Base-by-base conservation (phyloP, 2,113 vertebrate genomes). In the Ceratotherium simum region DNA sequence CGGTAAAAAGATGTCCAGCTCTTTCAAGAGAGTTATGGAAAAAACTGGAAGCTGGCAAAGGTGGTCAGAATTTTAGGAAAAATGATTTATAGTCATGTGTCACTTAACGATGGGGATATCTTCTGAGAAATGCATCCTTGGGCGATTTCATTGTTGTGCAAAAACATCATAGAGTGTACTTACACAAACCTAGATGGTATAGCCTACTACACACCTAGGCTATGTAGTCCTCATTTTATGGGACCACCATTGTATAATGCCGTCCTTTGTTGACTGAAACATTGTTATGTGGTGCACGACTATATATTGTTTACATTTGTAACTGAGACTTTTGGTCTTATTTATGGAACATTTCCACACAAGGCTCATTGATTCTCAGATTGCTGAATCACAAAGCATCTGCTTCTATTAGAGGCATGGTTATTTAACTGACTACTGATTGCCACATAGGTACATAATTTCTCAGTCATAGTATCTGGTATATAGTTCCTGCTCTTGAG, bases 331-430 rank as follows among this genome's bases (percentile, higher is more conserved):
- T 95, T 93, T 82, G 82, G 51, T 96, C 39, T 95, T 97, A 92
- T 97, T 98, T 96, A 95, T 86, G 70, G 89, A 96, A 97, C 73
- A 92, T 97, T 97, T 98, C 58, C 67, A 90, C 46, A 95, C 85
- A 98, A 96, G 89, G 97, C 90, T 96, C 97, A 95, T 95, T 97
- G 95, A 97, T 95, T 97, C 79, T 96, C 36, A 92, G 83, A 97
- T 64, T 95, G 93, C 92, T 97, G 92, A 98, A 90, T 98, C 91
- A 96, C 96, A 95, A 96, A 97, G 91, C 94, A 91, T 70, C 96
- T 95, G 79, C 85, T 97, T 88, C 87, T 93, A 79, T 84, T 87
- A 95, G 95, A 95, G 72, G n/a, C 92, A 87, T 3, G 64, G 92
- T 95, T 94, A 96, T 83, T 96, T 98, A 92, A 96, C 75, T 87